Evolutionary conservation across 2,113 vertebrate genomes (phyloP).

Genomic region (Petaurus breviceps): DNA sequence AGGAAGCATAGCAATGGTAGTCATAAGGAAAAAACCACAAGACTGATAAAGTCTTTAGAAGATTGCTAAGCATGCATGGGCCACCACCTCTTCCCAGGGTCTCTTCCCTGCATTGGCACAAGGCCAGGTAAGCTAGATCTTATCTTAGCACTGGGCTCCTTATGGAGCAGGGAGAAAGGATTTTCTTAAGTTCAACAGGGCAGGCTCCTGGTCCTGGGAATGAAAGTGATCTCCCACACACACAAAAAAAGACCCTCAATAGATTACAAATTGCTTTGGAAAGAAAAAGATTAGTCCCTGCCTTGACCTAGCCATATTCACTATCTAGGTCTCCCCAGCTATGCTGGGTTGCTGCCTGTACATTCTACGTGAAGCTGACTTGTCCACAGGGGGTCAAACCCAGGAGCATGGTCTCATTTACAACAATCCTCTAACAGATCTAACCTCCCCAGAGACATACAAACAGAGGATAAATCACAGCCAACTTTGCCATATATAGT

Average conservation of each 20-base stretch:
- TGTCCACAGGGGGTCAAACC: not conserved
- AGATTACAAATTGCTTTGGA: not conserved
- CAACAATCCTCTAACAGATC: not conserved
- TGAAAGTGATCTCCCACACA: not conserved
- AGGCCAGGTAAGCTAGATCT: not conserved
- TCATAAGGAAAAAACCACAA: not conserved
- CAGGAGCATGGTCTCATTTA: not conserved
- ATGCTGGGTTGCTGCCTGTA: not conserved
- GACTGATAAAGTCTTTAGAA: not conserved
- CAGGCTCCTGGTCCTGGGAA: not conserved
- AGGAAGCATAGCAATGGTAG: not conserved
- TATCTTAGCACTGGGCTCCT: not conserved
- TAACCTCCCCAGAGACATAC: not conserved
- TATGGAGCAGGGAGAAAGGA: not conserved
- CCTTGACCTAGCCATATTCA: not conserved
- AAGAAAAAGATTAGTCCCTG: not conserved
- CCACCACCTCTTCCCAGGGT: not conserved
- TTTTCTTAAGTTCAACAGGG: not conserved
- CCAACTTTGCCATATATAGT: not conserved
- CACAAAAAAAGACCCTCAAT: not conserved
- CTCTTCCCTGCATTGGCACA: not conserved
- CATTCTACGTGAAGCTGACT: not conserved
- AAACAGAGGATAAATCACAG: not conserved
- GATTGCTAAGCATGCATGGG: fast-evolving
- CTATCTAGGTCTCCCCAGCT: not conserved